phyloP scores from a whole-genome alignment of 2,113 vertebrate species.

The Chaetodon auriga region DNA sequence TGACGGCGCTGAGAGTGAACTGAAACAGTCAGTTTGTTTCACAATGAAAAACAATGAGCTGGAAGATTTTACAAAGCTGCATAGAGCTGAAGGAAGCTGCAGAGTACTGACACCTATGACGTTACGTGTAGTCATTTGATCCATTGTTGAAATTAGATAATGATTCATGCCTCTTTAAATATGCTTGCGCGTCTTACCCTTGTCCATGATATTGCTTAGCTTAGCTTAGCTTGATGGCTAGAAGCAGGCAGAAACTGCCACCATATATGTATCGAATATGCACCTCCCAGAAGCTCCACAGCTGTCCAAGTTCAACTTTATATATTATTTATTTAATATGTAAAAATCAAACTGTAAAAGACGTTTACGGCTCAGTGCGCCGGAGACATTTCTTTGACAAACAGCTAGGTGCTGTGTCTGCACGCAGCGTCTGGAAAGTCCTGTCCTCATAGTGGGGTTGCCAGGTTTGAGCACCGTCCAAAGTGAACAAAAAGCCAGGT shows the following conservation, averaged over 20 bases:
- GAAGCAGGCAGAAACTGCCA: neutral
- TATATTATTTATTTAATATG: neutral
- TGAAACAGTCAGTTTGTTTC: too few species aligned
- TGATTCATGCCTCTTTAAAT: neutral
- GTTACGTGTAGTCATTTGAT: neutral
- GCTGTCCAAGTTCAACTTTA: neutral
- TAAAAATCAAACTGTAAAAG: neutral
- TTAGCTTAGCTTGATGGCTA: neutral
- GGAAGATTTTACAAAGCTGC: neutral
- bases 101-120: neutral
- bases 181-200: too few species aligned
- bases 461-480: slow-evolving; percentile 18
- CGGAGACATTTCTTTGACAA: neutral
- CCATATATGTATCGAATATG: neutral
- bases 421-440: neutral
- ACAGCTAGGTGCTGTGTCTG: neutral
- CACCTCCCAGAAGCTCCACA: neutral
- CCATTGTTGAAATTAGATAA: neutral
- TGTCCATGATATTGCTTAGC: neutral
- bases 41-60: neutral
- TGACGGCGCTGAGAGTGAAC: too few species aligned
- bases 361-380: neutral
- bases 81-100: neutral
- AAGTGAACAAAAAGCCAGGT: slow-evolving; percentile 6
- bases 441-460: slow-evolving; percentile 2